Base-by-base conservation (phyloP, 2,888 invertebrate species). In the Parnassius apollo region DNA sequence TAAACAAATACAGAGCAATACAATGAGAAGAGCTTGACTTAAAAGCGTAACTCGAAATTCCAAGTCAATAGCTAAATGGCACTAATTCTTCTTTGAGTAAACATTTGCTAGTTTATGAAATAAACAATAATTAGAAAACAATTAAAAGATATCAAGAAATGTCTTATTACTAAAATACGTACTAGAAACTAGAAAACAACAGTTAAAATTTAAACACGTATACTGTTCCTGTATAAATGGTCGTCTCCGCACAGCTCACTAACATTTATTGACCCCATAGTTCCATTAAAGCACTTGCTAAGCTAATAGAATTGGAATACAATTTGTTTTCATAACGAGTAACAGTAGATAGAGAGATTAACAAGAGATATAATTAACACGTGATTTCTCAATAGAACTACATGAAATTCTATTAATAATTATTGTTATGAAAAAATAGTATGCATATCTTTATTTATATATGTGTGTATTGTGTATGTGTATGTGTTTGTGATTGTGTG, bases 241-340 rank as follows among this genome's bases (percentile, higher is more conserved):
- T 46, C n/a, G 4, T 46, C n/a, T 49, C 2, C 49, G 13, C n/a
- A 18, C 13, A 49, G 49, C 49, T 49, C 9, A 13, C 49, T 49
- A 2, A 13, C 49, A n/a, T 49, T 18, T 13, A 49, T 56, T 56
- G 56, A 56, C 56, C 56, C 56, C 56, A 45, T 12, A 18, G 9
- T 45, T 46, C 0, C 44, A 45, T 56, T 46, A 56, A 56, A 56
- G 56, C 46, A 3, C 11, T 9, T 25, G 11, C 4, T 25, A 22
- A n/a, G 8, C 9, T 46, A n/a, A 46, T 12, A n/a, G 0, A 49
- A 13, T 9, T 13, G n/a, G 1, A 49, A 49, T 9, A 49, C 7
- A 49, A 18, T 49, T 3, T 13, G 4, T 35, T 35, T 35, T 35
- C 18, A 0, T 35, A 35, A 35, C 35, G 4, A 35, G 35, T 7